A percentile compares a stretch with the other conserved stretches of the same genome.
phyloP scores from a whole-genome alignment of 2,113 vertebrate species.

The Bothrops jararaca region DNA sequence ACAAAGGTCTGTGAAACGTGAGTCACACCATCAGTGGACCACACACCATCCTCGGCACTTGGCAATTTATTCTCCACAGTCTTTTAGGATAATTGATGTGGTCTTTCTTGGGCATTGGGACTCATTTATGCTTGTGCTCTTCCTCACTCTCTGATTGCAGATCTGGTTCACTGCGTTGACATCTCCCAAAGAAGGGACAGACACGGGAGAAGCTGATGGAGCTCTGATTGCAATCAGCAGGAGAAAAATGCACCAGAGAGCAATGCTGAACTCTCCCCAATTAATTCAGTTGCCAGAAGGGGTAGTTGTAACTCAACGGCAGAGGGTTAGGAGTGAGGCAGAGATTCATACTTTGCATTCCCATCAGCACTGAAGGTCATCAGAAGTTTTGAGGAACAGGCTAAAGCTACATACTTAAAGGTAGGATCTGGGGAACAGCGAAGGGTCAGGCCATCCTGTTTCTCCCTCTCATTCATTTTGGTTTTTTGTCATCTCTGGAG shows the following conservation, averaged over 20 bases:
- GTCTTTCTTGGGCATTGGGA: conserved; percentile 28
- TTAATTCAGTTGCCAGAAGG: conserved; percentile 23
- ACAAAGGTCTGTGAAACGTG: too few species aligned
- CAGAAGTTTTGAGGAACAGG: not conserved
- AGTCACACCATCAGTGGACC: not conserved
- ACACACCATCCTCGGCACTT: not conserved
- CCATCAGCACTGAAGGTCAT: not conserved
- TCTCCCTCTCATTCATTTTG: not conserved
- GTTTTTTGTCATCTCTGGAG: not conserved
- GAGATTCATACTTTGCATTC: not conserved
- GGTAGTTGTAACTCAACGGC: not conserved
- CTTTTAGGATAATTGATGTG: not conserved
- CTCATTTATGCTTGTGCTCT: conserved; percentile 45
- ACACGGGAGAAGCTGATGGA: conserved; percentile 60
- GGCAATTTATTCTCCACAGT: accelerated
- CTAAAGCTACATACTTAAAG: not conserved
- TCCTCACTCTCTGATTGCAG: not conserved
- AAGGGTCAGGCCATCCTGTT: too few species aligned
- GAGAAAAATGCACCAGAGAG: conserved; percentile 48
- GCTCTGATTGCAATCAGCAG: conserved; percentile 69
- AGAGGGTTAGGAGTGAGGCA: not conserved
- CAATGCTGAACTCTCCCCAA: conserved; percentile 28
- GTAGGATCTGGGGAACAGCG: not conserved
- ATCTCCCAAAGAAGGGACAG: conserved; percentile 51
- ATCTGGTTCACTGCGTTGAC: conserved; percentile 43